Base-by-base conservation (phyloP, 1,140 invertebrate species). In the Oscheius sp. region DNA sequence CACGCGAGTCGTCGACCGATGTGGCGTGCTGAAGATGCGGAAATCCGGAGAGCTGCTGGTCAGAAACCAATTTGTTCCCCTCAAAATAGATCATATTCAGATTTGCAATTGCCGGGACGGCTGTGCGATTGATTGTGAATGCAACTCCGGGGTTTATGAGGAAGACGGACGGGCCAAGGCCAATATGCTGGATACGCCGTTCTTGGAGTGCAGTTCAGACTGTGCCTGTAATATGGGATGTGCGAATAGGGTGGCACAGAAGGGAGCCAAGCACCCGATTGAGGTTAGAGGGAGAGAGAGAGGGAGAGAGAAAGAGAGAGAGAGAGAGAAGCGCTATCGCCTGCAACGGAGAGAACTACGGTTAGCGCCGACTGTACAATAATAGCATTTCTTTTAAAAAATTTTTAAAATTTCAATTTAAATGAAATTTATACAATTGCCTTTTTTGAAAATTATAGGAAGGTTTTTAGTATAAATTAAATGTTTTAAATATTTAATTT, bases 241-340 rank as follows among this genome's bases (percentile, higher is more conserved):
- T 62, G 72, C 64, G 20, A 74, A 74, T 62, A 34, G 72, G 28
- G 72, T 74, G 34, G 72, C 72, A 2, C 72, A 74, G 34, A 74
- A 74, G 61, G 72, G 72, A n/a, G 65, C 63, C 29, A 74, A 34
- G 31, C 38, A 49, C n/a, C 72, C 72, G 18, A 42, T 74, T 15
- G 72, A 74, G 64, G 66, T 73, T 23, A 64, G 31, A 15, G 10
- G 42, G 3, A n/a, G n/a, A n/a, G n/a, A n/a, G n/a, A n/a, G n/a
- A n/a, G n/a, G n/a, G n/a, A n/a, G n/a, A n/a, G n/a, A n/a, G n/a
- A n/a, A n/a, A n/a, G n/a, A n/a, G n/a, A n/a, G n/a, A n/a, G n/a
- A n/a, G n/a, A n/a, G n/a, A n/a, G n/a, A n/a, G n/a, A n/a, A n/a
- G n/a, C n/a, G n/a, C n/a, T n/a, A n/a, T n/a, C n/a, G n/a, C n/a